These are phyloP conservation scores for Erebia epiphron DNA, from an alignment of 2,888 invertebrate genomes.

Conservation along the genomic window DNA sequence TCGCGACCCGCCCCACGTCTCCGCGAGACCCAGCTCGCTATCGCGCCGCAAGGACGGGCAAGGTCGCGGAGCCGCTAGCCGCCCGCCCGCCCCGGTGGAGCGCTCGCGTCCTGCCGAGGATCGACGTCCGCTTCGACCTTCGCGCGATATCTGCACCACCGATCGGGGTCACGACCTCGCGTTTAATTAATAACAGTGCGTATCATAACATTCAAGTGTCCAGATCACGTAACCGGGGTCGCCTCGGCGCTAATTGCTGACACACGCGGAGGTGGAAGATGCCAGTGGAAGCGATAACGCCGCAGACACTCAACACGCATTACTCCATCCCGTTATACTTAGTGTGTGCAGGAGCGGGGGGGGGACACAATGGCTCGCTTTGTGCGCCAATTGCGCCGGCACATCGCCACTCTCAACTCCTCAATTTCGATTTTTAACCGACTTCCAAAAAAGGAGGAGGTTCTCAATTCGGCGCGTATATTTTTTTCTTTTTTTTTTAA, in stretches of 20 bases:
- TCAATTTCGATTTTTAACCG: not conserved
- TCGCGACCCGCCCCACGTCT: slow-evolving; percentile 62
- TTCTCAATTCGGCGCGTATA: too few species aligned
- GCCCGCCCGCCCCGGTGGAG: slow-evolving; percentile 41
- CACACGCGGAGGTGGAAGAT: slow-evolving; percentile 4
- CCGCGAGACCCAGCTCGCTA: slow-evolving; percentile 60
- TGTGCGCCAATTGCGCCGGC: not conserved
- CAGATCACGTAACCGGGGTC: slow-evolving; percentile 47
- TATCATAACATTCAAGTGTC: slow-evolving; percentile 47
- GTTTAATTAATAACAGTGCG: slow-evolving; percentile 42
- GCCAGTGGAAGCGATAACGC: not conserved
- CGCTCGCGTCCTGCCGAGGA: slow-evolving; percentile 46
- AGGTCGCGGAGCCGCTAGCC: slow-evolving; percentile 63
- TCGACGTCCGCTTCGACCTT: slow-evolving; percentile 60
- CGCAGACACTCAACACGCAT: not conserved
- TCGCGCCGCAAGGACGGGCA: slow-evolving; percentile 70
- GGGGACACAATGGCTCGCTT: slow-evolving; percentile 2
- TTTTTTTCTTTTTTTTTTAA: too few species aligned
- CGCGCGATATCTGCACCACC: slow-evolving; percentile 49
- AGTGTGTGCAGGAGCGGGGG: too few species aligned
- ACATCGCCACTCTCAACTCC: not conserved
- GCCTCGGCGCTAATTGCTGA: not conserved
- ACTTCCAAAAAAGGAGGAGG: too few species aligned
- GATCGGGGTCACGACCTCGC: slow-evolving; percentile 49
- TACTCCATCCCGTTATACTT: not conserved